Percentiles rank a stretch among this genome's conserved stretches.
Conservation (phyloP, 2,888 invertebrate species). For the Hyppa rectilinea region DNA sequence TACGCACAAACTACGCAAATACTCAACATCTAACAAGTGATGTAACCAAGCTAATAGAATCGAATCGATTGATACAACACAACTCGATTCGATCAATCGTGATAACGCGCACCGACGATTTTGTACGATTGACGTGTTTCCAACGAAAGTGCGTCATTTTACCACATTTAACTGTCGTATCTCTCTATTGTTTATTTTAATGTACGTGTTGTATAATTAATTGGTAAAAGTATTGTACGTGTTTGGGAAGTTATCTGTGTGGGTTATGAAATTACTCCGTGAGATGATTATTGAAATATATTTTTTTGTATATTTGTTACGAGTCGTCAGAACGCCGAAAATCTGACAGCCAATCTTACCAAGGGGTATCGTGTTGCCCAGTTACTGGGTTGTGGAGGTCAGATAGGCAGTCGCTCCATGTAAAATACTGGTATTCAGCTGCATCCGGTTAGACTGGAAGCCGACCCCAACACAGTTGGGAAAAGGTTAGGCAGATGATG, state of each 20-base stretch:
- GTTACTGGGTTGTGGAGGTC: too few relatives aligned
- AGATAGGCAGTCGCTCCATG: too few relatives aligned
- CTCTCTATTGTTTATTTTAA: constrained; percentile 26
- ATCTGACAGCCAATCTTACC: too few relatives aligned
- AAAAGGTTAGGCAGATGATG: too few relatives aligned
- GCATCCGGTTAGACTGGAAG: too few relatives aligned
- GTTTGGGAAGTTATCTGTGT: not conserved
- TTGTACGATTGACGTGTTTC: constrained; percentile 41
- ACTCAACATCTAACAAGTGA: constrained; percentile 8
- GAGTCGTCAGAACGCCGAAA: too few relatives aligned
- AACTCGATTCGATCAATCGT: constrained; percentile 1
- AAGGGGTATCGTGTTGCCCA: too few relatives aligned
- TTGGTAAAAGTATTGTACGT: constrained; percentile 36
- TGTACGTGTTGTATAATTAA: constrained; percentile 38
- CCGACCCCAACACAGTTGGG: too few relatives aligned
- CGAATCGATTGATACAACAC: constrained; percentile 20
- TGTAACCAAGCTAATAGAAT: constrained; percentile 18
- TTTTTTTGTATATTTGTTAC: not conserved
- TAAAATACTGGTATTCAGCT: too few relatives aligned
- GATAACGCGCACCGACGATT: constrained; percentile 31
- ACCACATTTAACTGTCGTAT: constrained; percentile 20
- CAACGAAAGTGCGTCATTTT: constrained; percentile 43
- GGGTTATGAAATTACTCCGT: constrained; percentile 25
- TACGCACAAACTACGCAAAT: constrained; percentile 24
- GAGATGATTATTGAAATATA: constrained; percentile 2